Evolutionary conservation across 2,888 invertebrate species (phyloP).

Genomic region (Bellardia pandia): DNA sequence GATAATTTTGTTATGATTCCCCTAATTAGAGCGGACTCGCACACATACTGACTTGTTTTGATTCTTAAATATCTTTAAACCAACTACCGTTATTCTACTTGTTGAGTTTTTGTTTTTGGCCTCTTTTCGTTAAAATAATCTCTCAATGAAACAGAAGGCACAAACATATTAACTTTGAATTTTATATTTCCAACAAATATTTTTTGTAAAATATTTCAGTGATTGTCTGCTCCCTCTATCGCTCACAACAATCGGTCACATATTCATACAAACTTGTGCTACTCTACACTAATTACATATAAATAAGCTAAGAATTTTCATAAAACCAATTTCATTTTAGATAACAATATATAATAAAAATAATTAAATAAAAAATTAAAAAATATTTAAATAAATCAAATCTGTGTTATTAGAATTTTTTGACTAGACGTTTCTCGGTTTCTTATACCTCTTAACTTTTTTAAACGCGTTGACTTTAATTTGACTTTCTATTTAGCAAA

Average conservation of each 20-base stretch:
- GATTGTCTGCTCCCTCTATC: constrained; percentile 43
- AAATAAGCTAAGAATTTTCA: constrained; percentile 21
- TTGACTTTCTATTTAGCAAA: constrained; percentile 42
- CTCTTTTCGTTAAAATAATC: constrained; percentile 1
- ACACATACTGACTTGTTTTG: not conserved
- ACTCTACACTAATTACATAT: not conserved
- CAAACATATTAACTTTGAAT: too few species aligned
- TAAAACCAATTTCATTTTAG: not conserved
- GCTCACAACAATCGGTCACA: constrained; percentile 53
- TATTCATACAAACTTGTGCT: not conserved
- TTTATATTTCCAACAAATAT: not conserved
- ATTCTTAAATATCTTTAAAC: constrained; percentile 43
- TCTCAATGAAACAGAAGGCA: constrained; percentile 30
- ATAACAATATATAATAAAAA: not conserved
- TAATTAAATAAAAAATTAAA: constrained; percentile 16
- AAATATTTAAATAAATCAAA: constrained; percentile 17
- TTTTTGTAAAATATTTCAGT: constrained; percentile 44
- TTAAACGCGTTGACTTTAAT: constrained; percentile 64
- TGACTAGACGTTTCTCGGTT: constrained; percentile 17
- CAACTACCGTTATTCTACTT: constrained; percentile 56
- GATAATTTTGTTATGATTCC: not conserved
- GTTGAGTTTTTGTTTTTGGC: not conserved
- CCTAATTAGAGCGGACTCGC: not conserved
- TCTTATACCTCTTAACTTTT: constrained; percentile 9
- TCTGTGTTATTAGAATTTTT: constrained; percentile 36